Evolutionary conservation across 2,888 invertebrate genomes (phyloP), one percentile per base, ranked within the genome.

Genomic region (Oscheius sp.): DNA sequence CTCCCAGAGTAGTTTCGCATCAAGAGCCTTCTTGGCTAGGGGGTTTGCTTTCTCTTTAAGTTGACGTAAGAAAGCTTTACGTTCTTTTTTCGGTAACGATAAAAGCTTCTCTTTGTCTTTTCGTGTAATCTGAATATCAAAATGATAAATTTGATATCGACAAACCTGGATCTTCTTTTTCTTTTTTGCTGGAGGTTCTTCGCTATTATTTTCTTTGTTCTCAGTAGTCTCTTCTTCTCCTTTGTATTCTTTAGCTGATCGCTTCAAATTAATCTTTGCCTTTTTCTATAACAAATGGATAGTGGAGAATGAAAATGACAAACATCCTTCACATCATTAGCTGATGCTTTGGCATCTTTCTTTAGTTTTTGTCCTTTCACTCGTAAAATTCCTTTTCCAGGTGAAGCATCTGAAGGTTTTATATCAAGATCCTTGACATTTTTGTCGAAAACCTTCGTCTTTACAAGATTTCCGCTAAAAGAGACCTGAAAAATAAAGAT

Each of bases 71-170:
- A 80, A 83, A 8, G 73, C 75, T 61, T 78, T 78, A 28, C 83
- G 68, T 51, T 84, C 79, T 66, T 81, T 82, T 44, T 75, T 69
- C 14, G 68, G 69, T 81, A 84, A 76, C 6, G 67, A 65, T 71
- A 82, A 36, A 2, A 84, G 71, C 45, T 75, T 72, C 41, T 84
- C 84, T 70, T 84, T 84, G 2, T 82, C 75, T 0, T 79, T 81
- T 51, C 80, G 78, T n/a, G 79, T 72, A 26, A 63, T 62, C 57
- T 64, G 22, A 45, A 59, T 33, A 2, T 22, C n/a, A 32, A 26
- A 5, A 47, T 36, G n/a, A 5, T 12, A 1, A 28, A 9, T 12
- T 30, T 17, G n/a, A 32, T 4, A 41, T 14, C 26, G 3, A 41
- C 3, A 59, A 12, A 54, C 66, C 56, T 36, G 54, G 28, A 66